Evolutionary conservation across 2,797 vertebrate genomes (phyloP).

Genomic region (Hirundo rustica): DNA sequence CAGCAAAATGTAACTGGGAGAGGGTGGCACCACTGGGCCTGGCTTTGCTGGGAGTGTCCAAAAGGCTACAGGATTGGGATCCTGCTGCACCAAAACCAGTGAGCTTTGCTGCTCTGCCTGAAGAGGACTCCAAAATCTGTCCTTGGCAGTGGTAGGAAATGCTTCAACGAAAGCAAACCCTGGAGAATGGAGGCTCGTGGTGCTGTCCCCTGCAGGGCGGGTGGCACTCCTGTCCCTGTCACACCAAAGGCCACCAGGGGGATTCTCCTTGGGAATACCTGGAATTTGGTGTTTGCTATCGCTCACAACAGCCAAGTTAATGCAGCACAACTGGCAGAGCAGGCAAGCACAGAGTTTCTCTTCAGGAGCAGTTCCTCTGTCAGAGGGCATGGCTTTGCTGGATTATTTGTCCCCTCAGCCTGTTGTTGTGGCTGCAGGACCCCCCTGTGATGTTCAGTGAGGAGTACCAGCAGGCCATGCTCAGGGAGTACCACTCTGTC

Average conservation of each 20-base stretch:
- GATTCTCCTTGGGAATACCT: neutral
- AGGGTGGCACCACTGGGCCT: neutral
- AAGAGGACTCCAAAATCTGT: neutral
- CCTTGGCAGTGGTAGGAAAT: neutral
- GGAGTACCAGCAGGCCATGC: slow-evolving; percentile 88
- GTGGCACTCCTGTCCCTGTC: neutral
- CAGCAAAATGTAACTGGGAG: neutral
- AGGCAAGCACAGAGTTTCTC: neutral
- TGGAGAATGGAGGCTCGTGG: neutral
- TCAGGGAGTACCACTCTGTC: slow-evolving; percentile 84
- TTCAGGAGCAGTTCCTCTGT: neutral
- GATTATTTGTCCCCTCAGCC: neutral
- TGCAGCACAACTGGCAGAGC: neutral
- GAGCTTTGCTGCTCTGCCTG: neutral
- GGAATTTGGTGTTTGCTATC: neutral
- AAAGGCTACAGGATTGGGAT: neutral
- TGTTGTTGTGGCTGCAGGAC: slow-evolving; percentile 78
- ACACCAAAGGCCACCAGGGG: neutral
- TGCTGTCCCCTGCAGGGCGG: neutral
- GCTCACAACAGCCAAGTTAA: neutral
- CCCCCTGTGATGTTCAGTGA: slow-evolving; percentile 94
- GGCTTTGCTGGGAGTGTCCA: neutral
- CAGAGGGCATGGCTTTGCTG: neutral
- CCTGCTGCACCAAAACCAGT: neutral
- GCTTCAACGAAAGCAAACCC: neutral